Evolutionary conservation across 2,113 vertebrate genomes (phyloP).

Genomic region (Epinephelus lanceolatus): DNA sequence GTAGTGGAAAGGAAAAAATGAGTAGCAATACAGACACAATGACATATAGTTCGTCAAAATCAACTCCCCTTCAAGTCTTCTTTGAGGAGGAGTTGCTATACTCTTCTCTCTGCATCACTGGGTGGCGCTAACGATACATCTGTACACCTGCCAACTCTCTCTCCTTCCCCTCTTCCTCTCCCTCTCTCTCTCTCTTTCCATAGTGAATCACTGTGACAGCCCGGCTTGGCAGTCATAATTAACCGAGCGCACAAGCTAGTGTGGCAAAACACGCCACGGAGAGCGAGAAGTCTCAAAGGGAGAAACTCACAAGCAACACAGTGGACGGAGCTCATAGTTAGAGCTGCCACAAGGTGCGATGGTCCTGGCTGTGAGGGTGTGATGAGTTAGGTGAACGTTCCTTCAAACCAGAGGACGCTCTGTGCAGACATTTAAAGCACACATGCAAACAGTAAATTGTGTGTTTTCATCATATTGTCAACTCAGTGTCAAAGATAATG

Average conservation of each 20-base stretch:
- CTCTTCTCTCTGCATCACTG: constrained; percentile 68
- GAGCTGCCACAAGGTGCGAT: constrained; percentile 37
- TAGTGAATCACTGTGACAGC: constrained; percentile 71
- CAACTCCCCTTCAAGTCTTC: constrained; percentile 23
- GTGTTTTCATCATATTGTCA: neutral
- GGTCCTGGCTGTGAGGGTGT: neutral
- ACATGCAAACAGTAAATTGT: neutral
- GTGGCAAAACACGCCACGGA: constrained; percentile 36
- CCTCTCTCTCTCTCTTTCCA: constrained; percentile 23
- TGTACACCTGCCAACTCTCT: constrained; percentile 63
- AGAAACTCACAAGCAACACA: constrained; percentile 10
- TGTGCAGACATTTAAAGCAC: constrained; percentile 8
- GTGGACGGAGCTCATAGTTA: constrained; percentile 32
- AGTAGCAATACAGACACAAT: constrained; percentile 24
- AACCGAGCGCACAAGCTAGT: constrained; percentile 64
- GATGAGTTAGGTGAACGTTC: constrained; percentile 16
- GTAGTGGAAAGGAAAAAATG: constrained; percentile 21
- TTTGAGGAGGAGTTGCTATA: neutral
- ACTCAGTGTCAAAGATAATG: neutral
- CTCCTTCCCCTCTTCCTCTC: constrained; percentile 11
- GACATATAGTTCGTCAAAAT: constrained; percentile 51
- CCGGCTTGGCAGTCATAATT: constrained; percentile 72
- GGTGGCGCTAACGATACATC: constrained; percentile 83
- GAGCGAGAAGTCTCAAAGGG: constrained; percentile 28
- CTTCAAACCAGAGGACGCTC: constrained; percentile 5